A percentile compares a stretch with the other conserved stretches of the same genome.
Conservation (phyloP, 1,140 invertebrate species). For the Araneus ventricosus region DNA sequence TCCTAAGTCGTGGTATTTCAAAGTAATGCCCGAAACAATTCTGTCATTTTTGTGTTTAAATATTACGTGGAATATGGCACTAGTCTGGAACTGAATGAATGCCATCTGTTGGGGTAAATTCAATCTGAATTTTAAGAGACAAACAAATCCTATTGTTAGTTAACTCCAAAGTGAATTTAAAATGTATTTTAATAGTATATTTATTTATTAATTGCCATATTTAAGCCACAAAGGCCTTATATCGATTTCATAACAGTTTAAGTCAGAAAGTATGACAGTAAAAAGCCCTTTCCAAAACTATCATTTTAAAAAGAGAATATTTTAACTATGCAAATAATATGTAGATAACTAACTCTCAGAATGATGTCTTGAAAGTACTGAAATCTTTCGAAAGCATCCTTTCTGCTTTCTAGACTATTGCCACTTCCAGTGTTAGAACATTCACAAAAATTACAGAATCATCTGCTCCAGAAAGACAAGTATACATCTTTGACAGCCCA, state of each 20-base stretch:
- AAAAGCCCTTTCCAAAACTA: too few relatives aligned
- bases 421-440: neutral
- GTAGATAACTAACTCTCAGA: too few relatives aligned
- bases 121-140: too few relatives aligned
- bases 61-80: neutral
- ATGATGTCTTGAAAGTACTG: too few relatives aligned
- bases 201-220: neutral
- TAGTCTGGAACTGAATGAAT: neutral
- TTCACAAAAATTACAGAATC: neutral
- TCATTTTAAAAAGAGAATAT: too few relatives aligned
- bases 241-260: neutral
- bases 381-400: neutral
- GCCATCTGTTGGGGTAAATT: neutral
- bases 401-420: neutral
- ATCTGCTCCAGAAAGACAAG: neutral
- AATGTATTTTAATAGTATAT: neutral
- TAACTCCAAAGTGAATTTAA: neutral
- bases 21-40: conserved; percentile 39
- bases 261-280: too few relatives aligned
- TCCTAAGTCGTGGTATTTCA: neutral
- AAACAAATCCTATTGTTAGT: too few relatives aligned
- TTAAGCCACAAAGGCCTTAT: neutral
- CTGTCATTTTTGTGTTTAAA: neutral
- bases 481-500: neutral
- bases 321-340: too few relatives aligned